A percentile compares a stretch with the other conserved stretches of the same genome.
These are phyloP conservation scores for Marmota flaviventris DNA, from an alignment of 2,113 vertebrate genomes.

Conservation along the genomic window DNA sequence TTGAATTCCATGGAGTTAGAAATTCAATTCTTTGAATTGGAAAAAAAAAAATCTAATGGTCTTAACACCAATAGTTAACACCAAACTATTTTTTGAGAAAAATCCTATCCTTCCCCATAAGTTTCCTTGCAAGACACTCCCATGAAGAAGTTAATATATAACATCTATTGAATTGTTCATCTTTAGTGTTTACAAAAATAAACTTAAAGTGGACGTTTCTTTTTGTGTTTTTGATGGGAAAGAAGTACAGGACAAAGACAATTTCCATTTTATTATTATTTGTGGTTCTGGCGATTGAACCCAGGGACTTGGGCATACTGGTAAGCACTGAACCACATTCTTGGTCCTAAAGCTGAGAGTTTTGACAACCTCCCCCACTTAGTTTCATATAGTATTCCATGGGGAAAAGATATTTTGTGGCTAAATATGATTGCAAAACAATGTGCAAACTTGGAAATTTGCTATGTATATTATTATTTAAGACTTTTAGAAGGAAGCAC, in stretches of 20 bases:
- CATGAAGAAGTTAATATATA: not conserved
- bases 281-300: too few relatives aligned
- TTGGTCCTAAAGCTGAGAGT: not conserved
- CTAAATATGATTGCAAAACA: constrained; percentile 30
- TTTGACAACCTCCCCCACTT: not conserved
- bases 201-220: not conserved
- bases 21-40: constrained; percentile 32
- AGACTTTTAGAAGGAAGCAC: not conserved
- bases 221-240: too few relatives aligned
- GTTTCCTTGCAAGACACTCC: not conserved
- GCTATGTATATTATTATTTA: not conserved
- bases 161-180: constrained; percentile 26
- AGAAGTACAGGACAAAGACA: too few relatives aligned
- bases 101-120: not conserved
- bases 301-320: too few relatives aligned
- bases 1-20: constrained; percentile 19
- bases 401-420: not conserved
- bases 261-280: too few relatives aligned
- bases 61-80: too few relatives aligned
- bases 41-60: not conserved
- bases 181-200: constrained; percentile 1
- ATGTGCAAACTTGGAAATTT: constrained; percentile 15
- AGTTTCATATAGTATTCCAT: not conserved
- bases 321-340: too few relatives aligned
- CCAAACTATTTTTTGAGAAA: not conserved